phyloP scores from a whole-genome alignment of 2,113 vertebrate species.

The Circaetus cinerascens region DNA sequence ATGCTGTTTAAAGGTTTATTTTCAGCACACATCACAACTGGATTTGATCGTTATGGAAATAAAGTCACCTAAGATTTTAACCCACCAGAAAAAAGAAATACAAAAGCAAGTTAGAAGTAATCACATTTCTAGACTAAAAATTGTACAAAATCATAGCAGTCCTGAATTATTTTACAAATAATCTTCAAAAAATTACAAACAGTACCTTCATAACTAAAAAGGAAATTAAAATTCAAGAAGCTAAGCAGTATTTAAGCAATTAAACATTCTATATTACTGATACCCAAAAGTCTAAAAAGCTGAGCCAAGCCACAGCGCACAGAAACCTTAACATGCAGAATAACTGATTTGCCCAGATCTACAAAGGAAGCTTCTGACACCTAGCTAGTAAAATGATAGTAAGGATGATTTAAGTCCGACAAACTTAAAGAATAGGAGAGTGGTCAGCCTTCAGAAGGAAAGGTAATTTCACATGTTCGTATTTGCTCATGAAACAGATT shows the following conservation, averaged over 20 bases:
- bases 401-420: not conserved
- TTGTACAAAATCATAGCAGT: not conserved
- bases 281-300: not conserved
- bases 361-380: not conserved
- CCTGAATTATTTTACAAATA: not conserved
- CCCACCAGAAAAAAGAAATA: not conserved
- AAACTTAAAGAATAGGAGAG: not conserved
- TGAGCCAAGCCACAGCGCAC: not conserved
- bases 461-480: not conserved
- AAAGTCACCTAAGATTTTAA: not conserved
- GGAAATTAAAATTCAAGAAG: not conserved
- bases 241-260: not conserved
- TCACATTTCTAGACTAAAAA: not conserved
- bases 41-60: not conserved
- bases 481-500: not conserved
- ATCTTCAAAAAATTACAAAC: not conserved
- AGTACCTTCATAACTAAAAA: not conserved
- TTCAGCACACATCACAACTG: not conserved
- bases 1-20: not conserved
- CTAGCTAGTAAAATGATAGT: not conserved
- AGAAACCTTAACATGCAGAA: not conserved
- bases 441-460: not conserved
- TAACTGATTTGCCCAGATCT: not conserved
- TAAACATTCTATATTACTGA: not conserved
- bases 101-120: not conserved